Evolutionary conservation across 2,797 vertebrate species (phyloP), one percentile per base, ranked within the genome.

Genomic region (Semotilus atromaculatus): DNA sequence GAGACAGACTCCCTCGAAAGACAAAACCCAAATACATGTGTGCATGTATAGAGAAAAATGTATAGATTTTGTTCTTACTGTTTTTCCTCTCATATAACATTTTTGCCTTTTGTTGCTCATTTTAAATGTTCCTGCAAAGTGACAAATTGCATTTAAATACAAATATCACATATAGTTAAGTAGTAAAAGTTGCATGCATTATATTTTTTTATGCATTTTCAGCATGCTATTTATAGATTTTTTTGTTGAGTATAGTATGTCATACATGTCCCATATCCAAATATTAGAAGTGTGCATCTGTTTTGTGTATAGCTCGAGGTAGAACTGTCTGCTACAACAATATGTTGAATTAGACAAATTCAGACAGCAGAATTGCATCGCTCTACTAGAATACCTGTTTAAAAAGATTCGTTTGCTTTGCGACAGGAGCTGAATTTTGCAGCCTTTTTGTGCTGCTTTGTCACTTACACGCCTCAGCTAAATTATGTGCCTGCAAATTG

Each of bases 401-500:
- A 48, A 82, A 74, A 64, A 26, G 29, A 16, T 34, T 62, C 0
- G 16, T 66, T 82, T 73, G 29, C 60, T 26, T 21, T 75, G 21
- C 0, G 26, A 58, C 7, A 29, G n/a, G 21, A 62, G 21, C 62
- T 13, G 48, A 70, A 77, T 78, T 77, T n/a, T 78, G 14, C 48
- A 53, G 84, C 26, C 38, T 64, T 92, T 88, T 88, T 83, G 64
- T 85, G 86, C 86, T 87, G 86, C 89, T 81, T 76, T 82, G 91
- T 89, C 88, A 85, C 51, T 66, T 75, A 58, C 60, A 86, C 74
- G 79, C 89, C 88, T 86, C 74, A 13, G 79, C 87, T 92, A 91
- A 94, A 94, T 94, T 92, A 93, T 93, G 91, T 88, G 90, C 90
- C 80, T 88, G 91, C 90, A 91, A 91, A 91, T 93, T 94, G 94